These are phyloP conservation scores for Amaurobius ferox DNA, from an alignment of 2,888 invertebrate species.

Conservation along the genomic window DNA sequence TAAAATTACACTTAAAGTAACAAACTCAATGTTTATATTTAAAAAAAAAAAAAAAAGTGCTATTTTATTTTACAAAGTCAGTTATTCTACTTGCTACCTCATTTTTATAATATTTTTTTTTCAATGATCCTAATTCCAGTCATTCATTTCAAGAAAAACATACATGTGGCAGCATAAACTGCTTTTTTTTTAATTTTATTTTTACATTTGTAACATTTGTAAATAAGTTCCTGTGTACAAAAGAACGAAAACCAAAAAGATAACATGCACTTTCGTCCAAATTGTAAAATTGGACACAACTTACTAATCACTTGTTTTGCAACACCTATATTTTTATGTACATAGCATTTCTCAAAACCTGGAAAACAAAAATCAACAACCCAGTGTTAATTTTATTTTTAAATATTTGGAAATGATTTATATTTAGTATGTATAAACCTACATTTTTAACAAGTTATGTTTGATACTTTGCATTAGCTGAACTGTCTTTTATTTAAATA, in stretches of 20 bases:
- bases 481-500: conserved; percentile 9
- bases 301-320: not conserved
- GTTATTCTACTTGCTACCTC: conserved; percentile 52
- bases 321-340: not conserved
- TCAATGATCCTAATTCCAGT: not conserved
- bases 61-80: conserved; percentile 15
- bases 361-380: too few species aligned
- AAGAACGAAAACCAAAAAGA: conserved; percentile 7
- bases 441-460: not conserved
- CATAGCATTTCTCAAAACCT: not conserved
- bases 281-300: not conserved
- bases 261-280: not conserved
- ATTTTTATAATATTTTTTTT: conserved; percentile 35
- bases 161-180: too few species aligned
- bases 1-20: not conserved
- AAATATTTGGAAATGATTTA: too few species aligned
- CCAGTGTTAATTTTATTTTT: too few species aligned
- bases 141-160: not conserved
- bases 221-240: conserved; percentile 26
- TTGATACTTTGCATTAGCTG: not conserved
- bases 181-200: not conserved
- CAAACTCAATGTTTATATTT: not conserved
- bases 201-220: conserved; percentile 5
- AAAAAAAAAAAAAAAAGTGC: conserved; percentile 7
- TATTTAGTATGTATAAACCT: conserved; percentile 3